Base-by-base conservation (phyloP, 2,888 invertebrate genomes). In the Heliconius sara region DNA sequence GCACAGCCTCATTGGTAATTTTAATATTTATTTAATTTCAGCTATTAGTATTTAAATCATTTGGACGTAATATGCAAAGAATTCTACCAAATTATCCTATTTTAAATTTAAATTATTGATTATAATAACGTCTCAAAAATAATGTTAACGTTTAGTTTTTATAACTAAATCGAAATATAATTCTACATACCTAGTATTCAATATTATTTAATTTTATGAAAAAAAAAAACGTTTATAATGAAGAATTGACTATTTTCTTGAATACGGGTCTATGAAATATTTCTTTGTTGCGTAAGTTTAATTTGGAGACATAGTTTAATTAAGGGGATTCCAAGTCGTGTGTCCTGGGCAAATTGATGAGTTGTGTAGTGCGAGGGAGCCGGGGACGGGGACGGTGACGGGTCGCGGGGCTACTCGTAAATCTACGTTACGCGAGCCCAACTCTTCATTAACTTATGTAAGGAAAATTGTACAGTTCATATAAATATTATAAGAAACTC, bases 341-440 rank as follows among this genome's bases (percentile, higher is more conserved):
- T 91, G 92, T 91, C 90, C 90, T 91, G 85, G 89, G 89, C 89
- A 91, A 93, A 94, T 94, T 93, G 92, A 94, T 94, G 94, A 93
- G 91, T 90, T 90, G 92, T 92, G 90, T 93, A 88, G 89, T 87
- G 88, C 77, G 86, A 43, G 68, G 86, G 82, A 74, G 84, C 83
- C 75, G 80, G 81, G 79, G 78, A 80, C 75, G 80, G 81, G 79
- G 78, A 80, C 81, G 78, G 79, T 75, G 79, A 83, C 83, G 84
- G 43, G 82, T 76, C 81, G 80, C 83, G 85, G 84, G 88, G 87
- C 87, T 88, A 87, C 89, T 91, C 91, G 92, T 93, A 93, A 93
- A 92, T 93, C 91, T 91, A 89, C 87, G 87, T 88, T 89, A 89
- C 91, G 89, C 88, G 88, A 89, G 89, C 87, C 88, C 85, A 85